Conservation (phyloP, 1,140 invertebrate genomes). For the Tetranychus urticae region DNA sequence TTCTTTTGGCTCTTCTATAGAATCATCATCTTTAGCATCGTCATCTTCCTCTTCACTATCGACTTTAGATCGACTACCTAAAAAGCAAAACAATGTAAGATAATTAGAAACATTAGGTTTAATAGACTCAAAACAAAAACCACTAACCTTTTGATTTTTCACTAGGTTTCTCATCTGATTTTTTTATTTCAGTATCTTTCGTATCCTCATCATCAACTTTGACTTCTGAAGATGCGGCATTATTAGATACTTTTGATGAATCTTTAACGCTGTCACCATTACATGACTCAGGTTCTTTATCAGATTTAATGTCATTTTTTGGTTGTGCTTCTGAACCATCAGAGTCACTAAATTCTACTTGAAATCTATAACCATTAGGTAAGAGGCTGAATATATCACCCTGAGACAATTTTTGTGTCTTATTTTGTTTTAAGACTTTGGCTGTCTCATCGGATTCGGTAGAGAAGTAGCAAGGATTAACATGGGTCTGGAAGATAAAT, state of each 20-base stretch:
- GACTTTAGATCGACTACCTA: background rate
- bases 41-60: background rate
- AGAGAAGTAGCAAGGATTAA: slow-evolving; percentile 15
- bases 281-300: background rate
- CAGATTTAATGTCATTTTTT: background rate
- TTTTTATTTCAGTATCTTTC: slow-evolving; percentile 6
- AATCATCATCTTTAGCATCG: background rate
- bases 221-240: background rate
- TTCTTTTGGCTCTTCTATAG: background rate
- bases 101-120: background rate
- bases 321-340: background rate
- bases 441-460: slow-evolving; percentile 9
- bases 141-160: background rate
- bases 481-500: slow-evolving; percentile 9
- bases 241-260: background rate
- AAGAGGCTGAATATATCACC: slow-evolving; percentile 15
- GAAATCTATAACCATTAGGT: slow-evolving; percentile 13
- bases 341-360: slow-evolving; percentile 7
- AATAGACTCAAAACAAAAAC: background rate
- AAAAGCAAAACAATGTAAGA: background rate
- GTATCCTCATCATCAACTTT: slow-evolving; percentile 4
- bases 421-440: slow-evolving; percentile 14
- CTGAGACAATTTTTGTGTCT: slow-evolving; percentile 10
- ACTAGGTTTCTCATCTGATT: background rate
- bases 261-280: background rate